A percentile compares a stretch with the other conserved stretches of the same genome.
Conservation (phyloP, 1,140 invertebrate species). For the Tigriopus japonicus region DNA sequence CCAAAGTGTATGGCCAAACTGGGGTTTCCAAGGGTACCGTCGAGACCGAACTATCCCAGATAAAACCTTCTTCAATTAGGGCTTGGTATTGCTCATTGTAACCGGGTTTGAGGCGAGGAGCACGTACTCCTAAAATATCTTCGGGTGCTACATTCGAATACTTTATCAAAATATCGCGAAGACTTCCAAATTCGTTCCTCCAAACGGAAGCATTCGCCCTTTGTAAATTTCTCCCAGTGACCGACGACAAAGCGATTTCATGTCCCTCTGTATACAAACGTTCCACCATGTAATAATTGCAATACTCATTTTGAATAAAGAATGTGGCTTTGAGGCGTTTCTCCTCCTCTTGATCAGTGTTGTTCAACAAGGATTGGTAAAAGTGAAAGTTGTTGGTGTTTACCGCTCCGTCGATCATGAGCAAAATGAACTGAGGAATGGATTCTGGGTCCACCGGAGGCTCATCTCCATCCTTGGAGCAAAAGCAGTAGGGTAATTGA, state of each 20-base stretch:
- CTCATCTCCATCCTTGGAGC: conserved; percentile 68
- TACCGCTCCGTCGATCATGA: conserved; percentile 80
- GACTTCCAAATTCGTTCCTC: conserved; percentile 18
- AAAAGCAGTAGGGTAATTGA: conserved; percentile 72
- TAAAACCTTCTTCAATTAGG: conserved; percentile 70
- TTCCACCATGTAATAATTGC: conserved; percentile 81
- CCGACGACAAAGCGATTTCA: conserved; percentile 70
- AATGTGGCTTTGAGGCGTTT: conserved; percentile 83
- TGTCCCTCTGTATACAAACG: conserved; percentile 66
- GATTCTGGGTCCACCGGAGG: conserved; percentile 61
- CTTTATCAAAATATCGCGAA: background rate
- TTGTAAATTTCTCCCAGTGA: conserved; percentile 21
- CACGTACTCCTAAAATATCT: conserved; percentile 68
- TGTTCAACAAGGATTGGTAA: conserved; percentile 56
- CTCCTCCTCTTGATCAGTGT: conserved; percentile 31
- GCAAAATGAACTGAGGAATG: conserved; percentile 71
- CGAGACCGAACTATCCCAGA: conserved; percentile 75
- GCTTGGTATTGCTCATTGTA: conserved; percentile 79
- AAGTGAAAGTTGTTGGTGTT: conserved; percentile 79
- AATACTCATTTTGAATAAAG: conserved; percentile 85
- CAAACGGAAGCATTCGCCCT: conserved; percentile 36
- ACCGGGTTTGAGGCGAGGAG: conserved; percentile 72
- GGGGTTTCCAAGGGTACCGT: conserved; percentile 58
- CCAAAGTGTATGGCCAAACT: conserved; percentile 85
- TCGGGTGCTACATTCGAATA: conserved; percentile 45